Evolutionary conservation across 1,140 invertebrate genomes (phyloP), one percentile per base, ranked within the genome.

Genomic region (Parasteatoda tepidariorum): DNA sequence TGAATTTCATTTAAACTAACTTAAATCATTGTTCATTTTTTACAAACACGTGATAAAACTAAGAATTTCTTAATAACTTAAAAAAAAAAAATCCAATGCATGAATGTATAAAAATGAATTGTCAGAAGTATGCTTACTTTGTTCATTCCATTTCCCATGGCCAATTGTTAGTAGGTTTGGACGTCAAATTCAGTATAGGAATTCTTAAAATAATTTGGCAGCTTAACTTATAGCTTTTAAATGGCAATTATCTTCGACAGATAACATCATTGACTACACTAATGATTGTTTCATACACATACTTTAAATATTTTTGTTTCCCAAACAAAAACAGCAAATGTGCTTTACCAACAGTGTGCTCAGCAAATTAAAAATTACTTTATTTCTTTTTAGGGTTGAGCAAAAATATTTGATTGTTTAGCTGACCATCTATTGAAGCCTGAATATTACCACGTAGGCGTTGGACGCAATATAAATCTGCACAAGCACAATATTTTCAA

Each of bases 81-180:
- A 11, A 61, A 7, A 61, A 61, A 7, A 24, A 61, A 7, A 61
- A 6, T 61, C 57, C 11, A 61, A 61, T 11, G 22, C 57, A 6
- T 22, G 22, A 24, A 61, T 48, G 41, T 7, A 48, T 48, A 48
- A 7, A 48, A 9, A 9, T 48, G 22, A 26, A 64, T 24, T 24
- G 28, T 64, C 28, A 26, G 3, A 26, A 64, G 15, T 55, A 74
- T 26, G 41, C 64, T 68, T 70, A 81, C 76, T 61, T 81, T 81
- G 66, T 81, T 81, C 76, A 81, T 81, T 61, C 76, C 76, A 81
- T 81, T 81, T 70, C 76, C 76, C 76, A 81, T 81, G 48, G 22
- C 54, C 24, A 15, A 38, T n/a, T 18, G 48, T 55, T 71, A 71
- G 38, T 28, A 11, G 15, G n/a, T 30, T 26, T 71, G 26, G 26